Conservation (phyloP, 2,113 vertebrate genomes). For the Thinocorus orbignyianus region DNA sequence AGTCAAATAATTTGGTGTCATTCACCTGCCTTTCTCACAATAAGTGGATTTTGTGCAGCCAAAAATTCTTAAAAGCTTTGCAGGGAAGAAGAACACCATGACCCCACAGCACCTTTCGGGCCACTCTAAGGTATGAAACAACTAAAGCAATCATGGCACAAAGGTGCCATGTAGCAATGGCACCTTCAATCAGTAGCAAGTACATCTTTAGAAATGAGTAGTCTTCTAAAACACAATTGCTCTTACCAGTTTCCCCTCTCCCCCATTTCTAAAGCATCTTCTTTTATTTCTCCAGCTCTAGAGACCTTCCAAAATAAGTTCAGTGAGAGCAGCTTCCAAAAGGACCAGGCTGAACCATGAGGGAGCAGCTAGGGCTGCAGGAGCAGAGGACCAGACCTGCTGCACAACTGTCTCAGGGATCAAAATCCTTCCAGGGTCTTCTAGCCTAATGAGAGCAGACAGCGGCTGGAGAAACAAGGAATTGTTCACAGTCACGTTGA, state of each 20-base stretch:
- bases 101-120: not conserved
- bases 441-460: not conserved
- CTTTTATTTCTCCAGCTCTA: not conserved
- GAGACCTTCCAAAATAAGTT: conserved; percentile 25
- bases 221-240: not conserved
- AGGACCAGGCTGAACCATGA: not conserved
- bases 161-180: too few relatives aligned
- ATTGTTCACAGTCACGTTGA: not conserved
- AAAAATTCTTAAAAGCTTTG: not conserved
- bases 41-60: not conserved
- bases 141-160: not conserved
- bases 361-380: not conserved
- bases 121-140: not conserved
- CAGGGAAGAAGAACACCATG: not conserved
- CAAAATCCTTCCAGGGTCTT: conserved; percentile 1
- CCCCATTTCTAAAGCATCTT: not conserved
- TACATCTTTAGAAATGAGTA: conserved; percentile 9
- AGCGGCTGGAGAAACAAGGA: not conserved
- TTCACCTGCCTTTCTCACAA: not conserved
- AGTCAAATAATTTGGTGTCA: not conserved
- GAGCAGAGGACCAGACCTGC: not conserved
- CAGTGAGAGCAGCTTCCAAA: not conserved
- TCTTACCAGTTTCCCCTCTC: not conserved
- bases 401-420: not conserved
- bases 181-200: conserved; percentile 20